phyloP scores from a whole-genome alignment of 2,113 vertebrate genomes.

The Heterocephalus glaber region DNA sequence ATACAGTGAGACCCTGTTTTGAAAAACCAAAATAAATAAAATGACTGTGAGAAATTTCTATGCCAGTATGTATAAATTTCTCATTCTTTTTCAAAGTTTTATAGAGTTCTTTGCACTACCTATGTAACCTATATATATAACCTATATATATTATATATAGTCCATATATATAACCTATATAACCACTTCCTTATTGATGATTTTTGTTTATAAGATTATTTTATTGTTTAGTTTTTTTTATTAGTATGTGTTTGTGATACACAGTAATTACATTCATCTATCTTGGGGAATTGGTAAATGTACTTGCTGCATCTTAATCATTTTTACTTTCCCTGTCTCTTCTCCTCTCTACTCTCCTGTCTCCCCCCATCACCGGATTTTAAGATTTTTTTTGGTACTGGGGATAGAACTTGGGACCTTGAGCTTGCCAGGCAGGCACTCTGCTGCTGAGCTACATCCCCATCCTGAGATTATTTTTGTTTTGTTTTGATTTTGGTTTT shows the following conservation, averaged over 20 bases:
- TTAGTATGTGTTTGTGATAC: neutral
- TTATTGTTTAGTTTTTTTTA: neutral
- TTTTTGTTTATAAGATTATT: conserved; percentile 10
- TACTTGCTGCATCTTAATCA: neutral
- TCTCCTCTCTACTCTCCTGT: neutral
- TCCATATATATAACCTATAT: no score
- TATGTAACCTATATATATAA: no score
- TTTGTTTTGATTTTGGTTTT: neutral
- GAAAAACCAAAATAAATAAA: neutral
- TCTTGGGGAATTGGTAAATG: neutral
- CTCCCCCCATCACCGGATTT: neutral
- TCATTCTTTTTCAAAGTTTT: neutral
- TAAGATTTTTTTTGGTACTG: neutral
- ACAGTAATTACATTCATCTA: neutral
- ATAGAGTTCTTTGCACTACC: neutral
- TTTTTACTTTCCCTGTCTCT: neutral
- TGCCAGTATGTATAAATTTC: neutral
- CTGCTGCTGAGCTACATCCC: no score
- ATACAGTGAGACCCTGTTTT: neutral
- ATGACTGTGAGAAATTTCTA: neutral
- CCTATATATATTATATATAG: no score
- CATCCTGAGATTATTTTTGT: neutral
- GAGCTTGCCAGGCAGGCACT: no score
- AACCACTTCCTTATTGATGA: conserved; percentile 20
- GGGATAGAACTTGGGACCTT: no score